These are phyloP conservation scores for Dinothrombium tinctorium DNA, from an alignment of 1,140 invertebrate species.

Conservation along the genomic window DNA sequence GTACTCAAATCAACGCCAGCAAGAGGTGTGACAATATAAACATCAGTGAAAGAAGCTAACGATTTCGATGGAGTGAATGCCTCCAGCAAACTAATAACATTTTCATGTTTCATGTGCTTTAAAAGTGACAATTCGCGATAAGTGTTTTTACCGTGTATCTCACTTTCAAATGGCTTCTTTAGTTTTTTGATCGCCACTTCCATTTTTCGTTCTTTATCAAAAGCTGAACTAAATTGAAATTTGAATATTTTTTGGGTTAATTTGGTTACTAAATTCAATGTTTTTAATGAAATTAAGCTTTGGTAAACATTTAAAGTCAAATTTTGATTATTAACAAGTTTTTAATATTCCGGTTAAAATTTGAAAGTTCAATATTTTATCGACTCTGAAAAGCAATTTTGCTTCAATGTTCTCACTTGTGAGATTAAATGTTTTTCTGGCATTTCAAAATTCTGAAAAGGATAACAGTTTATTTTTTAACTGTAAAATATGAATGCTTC, in stretches of 20 bases:
- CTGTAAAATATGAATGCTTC: no score
- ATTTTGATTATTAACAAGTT: no score
- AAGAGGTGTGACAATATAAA: constrained; percentile 86
- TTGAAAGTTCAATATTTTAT: no score
- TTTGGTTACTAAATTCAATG: no score
- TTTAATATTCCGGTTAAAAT: no score
- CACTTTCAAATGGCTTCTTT: constrained; percentile 87
- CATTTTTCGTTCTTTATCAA: constrained; percentile 22
- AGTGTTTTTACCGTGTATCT: constrained; percentile 92
- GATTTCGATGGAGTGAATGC: constrained; percentile 55
- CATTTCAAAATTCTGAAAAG: no score
- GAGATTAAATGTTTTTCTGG: no score
- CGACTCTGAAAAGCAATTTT: no score
- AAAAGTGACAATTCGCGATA: constrained; percentile 86
- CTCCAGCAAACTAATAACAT: constrained; percentile 89
- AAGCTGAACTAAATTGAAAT: background rate
- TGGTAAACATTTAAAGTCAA: no score
- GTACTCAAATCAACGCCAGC: constrained; percentile 98
- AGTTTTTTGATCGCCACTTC: constrained; percentile 96
- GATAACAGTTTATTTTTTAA: no score
- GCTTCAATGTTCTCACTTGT: no score
- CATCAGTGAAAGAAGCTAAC: constrained; percentile 58
- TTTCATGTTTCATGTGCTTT: constrained; percentile 98
- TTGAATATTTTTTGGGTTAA: constrained; percentile 20
- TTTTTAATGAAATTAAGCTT: no score